These are phyloP conservation scores for Slavum lentiscoides DNA, from an alignment of 2,888 invertebrate genomes.

Conservation along the genomic window DNA sequence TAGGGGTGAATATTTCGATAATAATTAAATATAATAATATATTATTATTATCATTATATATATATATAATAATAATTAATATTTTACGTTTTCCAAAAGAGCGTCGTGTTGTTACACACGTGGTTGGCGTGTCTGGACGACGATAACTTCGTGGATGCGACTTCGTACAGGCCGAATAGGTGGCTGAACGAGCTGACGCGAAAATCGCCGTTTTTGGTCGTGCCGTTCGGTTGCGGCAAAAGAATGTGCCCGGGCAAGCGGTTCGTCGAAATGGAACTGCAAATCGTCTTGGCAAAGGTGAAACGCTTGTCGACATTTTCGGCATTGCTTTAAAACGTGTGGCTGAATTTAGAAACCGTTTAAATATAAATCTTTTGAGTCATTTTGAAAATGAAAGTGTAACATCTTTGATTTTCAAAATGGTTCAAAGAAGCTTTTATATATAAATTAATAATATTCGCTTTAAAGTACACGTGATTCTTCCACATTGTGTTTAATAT, in stretches of 20 bases:
- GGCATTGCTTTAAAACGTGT: too few relatives aligned
- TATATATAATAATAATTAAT: not conserved
- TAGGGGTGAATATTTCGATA: slow-evolving; percentile 66
- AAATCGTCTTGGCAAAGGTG: slow-evolving; percentile 75
- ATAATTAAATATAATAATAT: too few relatives aligned
- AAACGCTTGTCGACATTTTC: slow-evolving; percentile 35
- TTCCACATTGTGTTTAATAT: too few relatives aligned
- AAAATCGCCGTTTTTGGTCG: slow-evolving; percentile 68
- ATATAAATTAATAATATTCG: too few relatives aligned
- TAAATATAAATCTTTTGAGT: too few relatives aligned
- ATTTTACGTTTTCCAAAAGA: slow-evolving; percentile 61
- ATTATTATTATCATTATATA: not conserved
- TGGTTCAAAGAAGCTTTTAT: too few relatives aligned
- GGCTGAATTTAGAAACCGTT: too few relatives aligned
- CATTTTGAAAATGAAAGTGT: too few relatives aligned
- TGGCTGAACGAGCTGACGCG: slow-evolving; percentile 69
- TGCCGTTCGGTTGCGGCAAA: slow-evolving; percentile 79
- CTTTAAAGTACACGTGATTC: too few relatives aligned
- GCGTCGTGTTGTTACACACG: slow-evolving; percentile 78
- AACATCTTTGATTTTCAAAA: too few relatives aligned
- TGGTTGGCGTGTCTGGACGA: slow-evolving; percentile 79
- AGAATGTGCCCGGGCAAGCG: slow-evolving; percentile 84
- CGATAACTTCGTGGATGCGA: slow-evolving; percentile 73
- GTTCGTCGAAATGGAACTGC: slow-evolving; percentile 77
- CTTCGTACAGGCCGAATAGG: slow-evolving; percentile 74